Evolutionary conservation across 2,113 vertebrate species (phyloP).

Genomic region (Paratilapia polleni): DNA sequence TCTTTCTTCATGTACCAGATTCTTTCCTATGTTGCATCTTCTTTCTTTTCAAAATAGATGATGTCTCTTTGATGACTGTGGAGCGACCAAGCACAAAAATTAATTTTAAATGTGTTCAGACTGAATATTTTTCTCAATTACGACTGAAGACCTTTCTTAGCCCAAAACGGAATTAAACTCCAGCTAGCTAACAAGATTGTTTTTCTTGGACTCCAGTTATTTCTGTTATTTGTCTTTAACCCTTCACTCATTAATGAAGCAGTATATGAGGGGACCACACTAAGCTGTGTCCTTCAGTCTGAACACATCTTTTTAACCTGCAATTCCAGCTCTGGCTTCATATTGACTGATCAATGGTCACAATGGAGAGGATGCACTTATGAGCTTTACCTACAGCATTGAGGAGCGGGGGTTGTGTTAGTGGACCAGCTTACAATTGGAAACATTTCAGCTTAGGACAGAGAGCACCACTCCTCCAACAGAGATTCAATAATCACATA

Average conservation of each 20-base stretch:
- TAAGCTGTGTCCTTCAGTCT: not conserved
- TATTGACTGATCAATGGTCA: not conserved
- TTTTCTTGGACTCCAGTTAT: not conserved
- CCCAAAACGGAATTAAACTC: not conserved
- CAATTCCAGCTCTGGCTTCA: slow-evolving; percentile 19
- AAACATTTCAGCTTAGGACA: slow-evolving; percentile 39
- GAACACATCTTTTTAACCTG: slow-evolving; percentile 12
- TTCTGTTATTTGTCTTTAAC: not conserved
- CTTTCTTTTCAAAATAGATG: not conserved
- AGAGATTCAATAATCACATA: slow-evolving; percentile 50
- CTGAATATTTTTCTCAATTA: slow-evolving; percentile 11
- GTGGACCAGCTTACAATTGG: slow-evolving; percentile 36
- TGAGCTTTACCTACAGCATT: slow-evolving; percentile 35
- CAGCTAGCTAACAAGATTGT: not conserved
- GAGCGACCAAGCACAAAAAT: slow-evolving; percentile 1
- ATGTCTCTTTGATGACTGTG: not conserved
- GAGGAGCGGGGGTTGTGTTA: slow-evolving; percentile 37
- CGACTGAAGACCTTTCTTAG: not conserved
- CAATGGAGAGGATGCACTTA: slow-evolving; percentile 20
- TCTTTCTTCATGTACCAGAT: not conserved
- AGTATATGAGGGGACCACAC: not conserved
- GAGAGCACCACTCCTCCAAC: slow-evolving; percentile 51
- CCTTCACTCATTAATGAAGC: not conserved
- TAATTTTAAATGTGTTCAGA: slow-evolving; percentile 12
- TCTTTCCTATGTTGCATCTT: not conserved